phyloP scores from a whole-genome alignment of 2,888 invertebrate genomes.

The Cheilosia impressa region DNA sequence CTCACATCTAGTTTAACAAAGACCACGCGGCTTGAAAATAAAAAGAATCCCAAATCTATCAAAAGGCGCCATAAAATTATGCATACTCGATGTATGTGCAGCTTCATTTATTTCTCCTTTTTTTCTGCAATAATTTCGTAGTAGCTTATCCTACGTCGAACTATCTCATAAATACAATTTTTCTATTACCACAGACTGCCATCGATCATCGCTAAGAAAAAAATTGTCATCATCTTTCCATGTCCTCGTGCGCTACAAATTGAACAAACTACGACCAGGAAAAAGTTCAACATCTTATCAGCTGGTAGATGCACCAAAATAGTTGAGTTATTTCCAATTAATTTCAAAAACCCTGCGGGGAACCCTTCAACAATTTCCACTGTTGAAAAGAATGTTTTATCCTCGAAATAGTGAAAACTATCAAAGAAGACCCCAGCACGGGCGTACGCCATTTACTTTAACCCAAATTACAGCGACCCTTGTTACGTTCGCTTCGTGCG shows the following conservation, averaged over 20 bases:
- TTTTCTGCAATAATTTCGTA: background rate
- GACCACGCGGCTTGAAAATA: too few species aligned
- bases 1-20: too few species aligned
- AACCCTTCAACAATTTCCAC: background rate
- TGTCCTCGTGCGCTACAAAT: background rate
- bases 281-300: constrained; percentile 7
- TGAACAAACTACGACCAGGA: constrained; percentile 1
- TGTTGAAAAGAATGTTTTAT: background rate
- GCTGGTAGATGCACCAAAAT: background rate
- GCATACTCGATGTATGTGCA: too few species aligned
- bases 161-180: background rate
- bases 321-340: constrained; percentile 50
- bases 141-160: background rate
- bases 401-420: background rate
- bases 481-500: constrained; percentile 7
- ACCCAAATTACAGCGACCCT: constrained; percentile 11
- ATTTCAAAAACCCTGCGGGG: constrained; percentile 9
- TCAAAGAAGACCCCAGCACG: constrained; percentile 5
- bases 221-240: background rate
- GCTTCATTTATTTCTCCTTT: background rate
- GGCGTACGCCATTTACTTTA: constrained; percentile 29
- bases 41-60: background rate
- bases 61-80: background rate
- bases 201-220: background rate
- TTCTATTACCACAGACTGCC: constrained; percentile 1